Evolutionary conservation across 2,888 invertebrate genomes (phyloP), one percentile per base, ranked within the genome.

Genomic region (Aphodius sticticus): DNA sequence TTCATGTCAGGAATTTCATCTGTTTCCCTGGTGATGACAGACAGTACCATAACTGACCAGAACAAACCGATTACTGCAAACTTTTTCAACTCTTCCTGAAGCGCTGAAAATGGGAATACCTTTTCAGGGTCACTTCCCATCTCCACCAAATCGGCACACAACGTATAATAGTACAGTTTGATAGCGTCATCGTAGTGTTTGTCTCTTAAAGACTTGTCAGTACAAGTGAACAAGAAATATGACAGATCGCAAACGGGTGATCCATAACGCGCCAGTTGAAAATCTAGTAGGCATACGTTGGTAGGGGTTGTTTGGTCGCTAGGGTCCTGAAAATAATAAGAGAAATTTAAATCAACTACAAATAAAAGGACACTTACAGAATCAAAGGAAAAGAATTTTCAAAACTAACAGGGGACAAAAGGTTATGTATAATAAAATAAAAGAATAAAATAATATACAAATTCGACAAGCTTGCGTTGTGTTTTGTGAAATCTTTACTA

Each of bases 141-240:
- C 75, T 82, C 79, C 38, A 69, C 70, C 2, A 87, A 81, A 78
- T 80, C 81, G 0, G 82, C 82, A 5, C 81, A 82, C 16, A 88
- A 79, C 0, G 85, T 82, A 37, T 85, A 78, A 80, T 88, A 84
- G 81, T 88, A 88, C 69, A 84, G 79, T 38, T 84, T 79, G 4
- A 88, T 77, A 15, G 88, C 70, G 7, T 83, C 78, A 16, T 87
- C 84, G 70, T 82, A 88, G 75, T 86, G 81, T 76, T 84, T 76
- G 16, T 83, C 79, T 6, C 88, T 84, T 35, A 86, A 79, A 14
- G 84, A 81, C 26, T 84, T 83, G n/a, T 84, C 82, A n/a, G 86
- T 85, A 78, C 85, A 86, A 5, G 86, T 86, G 79, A 86, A 87
- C 6, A 88, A 78, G 81, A 87, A 83, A 78, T 88, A 87, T 4